Percentiles rank a stretch among this genome's conserved stretches.
Conservation (phyloP, 2,113 vertebrate genomes). For the Nibea coibor region DNA sequence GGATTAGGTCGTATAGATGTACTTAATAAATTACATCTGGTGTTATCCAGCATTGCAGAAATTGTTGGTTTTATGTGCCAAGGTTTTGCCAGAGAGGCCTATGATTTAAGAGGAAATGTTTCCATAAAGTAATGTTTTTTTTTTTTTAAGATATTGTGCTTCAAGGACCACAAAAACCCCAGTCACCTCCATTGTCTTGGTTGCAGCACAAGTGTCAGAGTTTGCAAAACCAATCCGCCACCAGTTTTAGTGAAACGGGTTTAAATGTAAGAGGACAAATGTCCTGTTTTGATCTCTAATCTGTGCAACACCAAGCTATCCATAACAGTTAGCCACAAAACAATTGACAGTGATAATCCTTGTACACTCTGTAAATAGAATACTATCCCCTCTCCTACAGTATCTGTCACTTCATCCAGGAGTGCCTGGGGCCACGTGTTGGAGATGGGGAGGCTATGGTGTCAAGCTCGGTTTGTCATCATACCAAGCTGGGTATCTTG, state of each 20-base stretch:
- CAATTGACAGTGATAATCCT: not conserved
- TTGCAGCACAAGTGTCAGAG: not conserved
- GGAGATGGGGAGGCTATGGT: conserved; percentile 16
- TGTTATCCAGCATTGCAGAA: not conserved
- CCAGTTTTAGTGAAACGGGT: not conserved
- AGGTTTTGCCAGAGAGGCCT: not conserved
- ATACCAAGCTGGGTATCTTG: conserved; percentile 16
- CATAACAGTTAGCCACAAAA: not conserved
- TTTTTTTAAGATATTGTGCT: not conserved
- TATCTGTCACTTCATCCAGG: conserved; percentile 31
- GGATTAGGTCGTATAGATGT: not conserved
- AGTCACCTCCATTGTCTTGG: not conserved
- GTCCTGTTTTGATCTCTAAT: not conserved
- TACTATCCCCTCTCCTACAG: conserved; percentile 10
- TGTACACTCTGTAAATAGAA: conserved; percentile 15
- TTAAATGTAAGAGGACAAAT: not conserved
- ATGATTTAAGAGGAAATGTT: not conserved
- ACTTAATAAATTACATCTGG: not conserved
- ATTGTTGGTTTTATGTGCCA: not conserved
- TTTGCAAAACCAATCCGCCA: not conserved
- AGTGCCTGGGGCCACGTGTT: not conserved
- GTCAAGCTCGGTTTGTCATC: conserved; percentile 37
- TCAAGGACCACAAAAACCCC: not conserved
- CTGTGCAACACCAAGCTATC: not conserved
- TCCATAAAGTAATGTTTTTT: not conserved